phyloP scores from a whole-genome alignment of 2,888 invertebrate species.

The Caenorhabditis plicata region DNA sequence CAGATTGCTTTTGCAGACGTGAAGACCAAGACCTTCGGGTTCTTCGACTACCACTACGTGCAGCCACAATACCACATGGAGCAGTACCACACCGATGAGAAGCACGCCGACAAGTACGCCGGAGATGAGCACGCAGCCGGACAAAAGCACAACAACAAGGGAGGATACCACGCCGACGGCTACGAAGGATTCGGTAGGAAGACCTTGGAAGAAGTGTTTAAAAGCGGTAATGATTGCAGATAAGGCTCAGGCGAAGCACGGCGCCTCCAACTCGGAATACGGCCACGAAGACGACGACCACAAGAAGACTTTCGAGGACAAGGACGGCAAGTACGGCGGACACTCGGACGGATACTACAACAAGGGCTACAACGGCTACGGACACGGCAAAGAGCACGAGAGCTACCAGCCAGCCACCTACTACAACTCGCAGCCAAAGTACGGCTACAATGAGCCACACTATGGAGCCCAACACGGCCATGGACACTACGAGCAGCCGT shows the following conservation, averaged over 20 bases:
- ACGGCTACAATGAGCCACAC: constrained; percentile 25
- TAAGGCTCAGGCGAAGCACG: constrained; percentile 42
- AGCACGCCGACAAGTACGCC: constrained; percentile 54
- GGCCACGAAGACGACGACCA: constrained; percentile 48
- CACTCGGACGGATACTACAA: constrained; percentile 44
- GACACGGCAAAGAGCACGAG: constrained; percentile 41
- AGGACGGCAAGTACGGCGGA: constrained; percentile 35
- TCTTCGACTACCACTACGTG: constrained; percentile 58
- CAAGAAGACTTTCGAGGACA: constrained; percentile 36
- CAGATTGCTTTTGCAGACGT: constrained; percentile 30
- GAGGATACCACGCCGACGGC: constrained; percentile 38
- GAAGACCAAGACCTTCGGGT: constrained; percentile 55
- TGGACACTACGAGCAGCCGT: constrained; percentile 28
- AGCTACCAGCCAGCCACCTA: constrained; percentile 38
- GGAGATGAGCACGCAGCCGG: constrained; percentile 48
- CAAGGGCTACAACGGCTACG: constrained; percentile 44
- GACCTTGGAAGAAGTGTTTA: background rate
- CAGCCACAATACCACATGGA: constrained; percentile 60
- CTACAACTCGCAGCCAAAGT: constrained; percentile 36
- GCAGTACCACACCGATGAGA: constrained; percentile 57
- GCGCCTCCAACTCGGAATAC: constrained; percentile 40
- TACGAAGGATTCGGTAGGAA: constrained; percentile 31
- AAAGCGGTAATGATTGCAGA: constrained; percentile 21
- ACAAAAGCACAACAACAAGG: constrained; percentile 42
- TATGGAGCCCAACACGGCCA: constrained; percentile 13